Base-by-base conservation (phyloP, 2,888 invertebrate genomes). In the Saturnia pavonia region DNA sequence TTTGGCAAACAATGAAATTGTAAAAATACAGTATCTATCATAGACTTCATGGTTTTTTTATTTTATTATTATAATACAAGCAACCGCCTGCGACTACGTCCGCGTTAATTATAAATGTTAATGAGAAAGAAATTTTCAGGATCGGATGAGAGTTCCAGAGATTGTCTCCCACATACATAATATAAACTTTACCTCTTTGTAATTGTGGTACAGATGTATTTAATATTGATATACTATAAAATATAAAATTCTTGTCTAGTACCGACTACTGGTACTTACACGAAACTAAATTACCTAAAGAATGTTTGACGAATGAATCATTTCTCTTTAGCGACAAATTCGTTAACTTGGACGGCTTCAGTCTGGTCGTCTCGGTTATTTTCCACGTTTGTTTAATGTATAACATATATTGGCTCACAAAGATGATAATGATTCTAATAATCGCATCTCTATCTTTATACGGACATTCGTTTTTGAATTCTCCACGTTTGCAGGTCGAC, bases 261-360 rank as follows among this genome's bases (percentile, higher is more conserved):
- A 43, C 2, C 11, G 8, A 14, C 43, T 7, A 9, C 43, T 6
- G 34, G 8, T 14, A 43, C 1, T 1, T 43, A 43, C 43, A 11
- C 54, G 1, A 65, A 63, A n/a, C 2, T 22, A 54, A 40, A 65
- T 65, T 65, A 40, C 40, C 40, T 40, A n/a, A 65, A 40, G 8
- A 65, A 40, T 40, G 63, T 16, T 3, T 34, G 7, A 25, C 57
- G 22, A 67, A 70, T 70, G 67, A 67, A 67, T 69, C 68, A 72
- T 27, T 34, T 69, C 43, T 40, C 40, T 57, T 67, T 60, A 43
- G 69, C 72, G 72, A 68, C 69, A 68, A 72, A 74, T 70, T 74
- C 69, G 74, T 75, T 72, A 73, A 63, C 72, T 67, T 68, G 72
- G 67, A 70, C 51, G 75, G 76, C 68, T 75, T 78, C 76, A 65